A percentile compares a stretch with the other conserved stretches of the same genome.
Conservation (phyloP, 2,797 vertebrate genomes). For the Dendrocincla fuliginosa region DNA sequence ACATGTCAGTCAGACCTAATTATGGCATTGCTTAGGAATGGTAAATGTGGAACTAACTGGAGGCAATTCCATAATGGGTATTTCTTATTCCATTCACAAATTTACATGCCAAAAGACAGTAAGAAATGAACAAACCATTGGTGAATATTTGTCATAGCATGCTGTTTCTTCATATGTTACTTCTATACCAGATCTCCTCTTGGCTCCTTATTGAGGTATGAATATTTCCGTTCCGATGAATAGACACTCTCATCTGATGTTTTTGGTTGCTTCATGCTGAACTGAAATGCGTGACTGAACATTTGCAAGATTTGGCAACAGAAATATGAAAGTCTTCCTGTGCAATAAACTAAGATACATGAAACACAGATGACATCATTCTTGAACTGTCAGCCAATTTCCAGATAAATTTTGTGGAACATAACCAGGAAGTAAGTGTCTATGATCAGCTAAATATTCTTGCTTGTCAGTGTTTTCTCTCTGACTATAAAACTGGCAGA, state of each 20-base stretch:
- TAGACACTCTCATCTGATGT: not conserved
- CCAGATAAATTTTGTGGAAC: not conserved
- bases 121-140: not conserved
- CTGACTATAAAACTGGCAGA: not conserved
- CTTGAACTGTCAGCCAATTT: not conserved
- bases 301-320: not conserved
- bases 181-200: not conserved
- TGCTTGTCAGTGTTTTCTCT: not conserved
- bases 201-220: slow-evolving; percentile 1
- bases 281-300: not conserved
- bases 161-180: not conserved
- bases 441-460: not conserved
- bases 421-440: not conserved
- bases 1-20: not conserved
- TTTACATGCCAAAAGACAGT: not conserved
- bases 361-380: not conserved
- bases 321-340: not conserved
- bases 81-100: slow-evolving; percentile 8
- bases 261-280: not conserved
- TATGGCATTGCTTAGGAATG: not conserved
- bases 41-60: not conserved
- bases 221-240: slow-evolving; percentile 5
- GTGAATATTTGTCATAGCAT: not conserved
- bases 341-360: not conserved
- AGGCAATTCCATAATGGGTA: not conserved